Percentiles rank a stretch among this genome's conserved stretches.
Evolutionary conservation across 2,113 vertebrate species (phyloP).

Genomic region (Plecturocebus donacophilus): DNA sequence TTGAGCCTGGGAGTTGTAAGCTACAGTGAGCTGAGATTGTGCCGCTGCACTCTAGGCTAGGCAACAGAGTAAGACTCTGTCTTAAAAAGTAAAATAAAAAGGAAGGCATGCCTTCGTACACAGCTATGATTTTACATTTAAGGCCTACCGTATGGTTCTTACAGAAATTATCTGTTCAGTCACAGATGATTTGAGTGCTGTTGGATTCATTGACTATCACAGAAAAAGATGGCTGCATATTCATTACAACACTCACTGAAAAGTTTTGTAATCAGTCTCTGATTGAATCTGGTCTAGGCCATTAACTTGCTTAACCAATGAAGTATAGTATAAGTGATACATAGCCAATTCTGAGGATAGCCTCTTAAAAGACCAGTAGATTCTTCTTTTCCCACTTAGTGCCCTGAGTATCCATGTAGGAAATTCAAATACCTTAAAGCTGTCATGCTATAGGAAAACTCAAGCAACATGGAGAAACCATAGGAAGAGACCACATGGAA

Average conservation of each 20-base stretch:
- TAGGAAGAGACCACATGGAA: neutral
- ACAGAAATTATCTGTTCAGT: neutral
- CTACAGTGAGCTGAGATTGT: too few species aligned
- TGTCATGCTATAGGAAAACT: neutral
- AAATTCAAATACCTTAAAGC: neutral
- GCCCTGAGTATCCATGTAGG: neutral
- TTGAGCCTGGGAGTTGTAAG: too few species aligned
- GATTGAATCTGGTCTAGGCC: neutral
- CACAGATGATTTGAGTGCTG: neutral
- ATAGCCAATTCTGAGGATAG: neutral
- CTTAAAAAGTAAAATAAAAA: neutral
- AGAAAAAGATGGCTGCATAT: neutral
- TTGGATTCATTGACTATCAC: neutral
- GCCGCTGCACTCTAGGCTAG: too few species aligned
- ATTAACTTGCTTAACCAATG: neutral
- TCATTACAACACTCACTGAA: neutral
- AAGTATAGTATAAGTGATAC: neutral
- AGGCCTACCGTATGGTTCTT: neutral
- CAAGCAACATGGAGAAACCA: neutral
- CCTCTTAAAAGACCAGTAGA: neutral
- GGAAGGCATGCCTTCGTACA: neutral
- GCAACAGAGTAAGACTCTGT: too few species aligned
- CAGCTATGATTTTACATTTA: neutral
- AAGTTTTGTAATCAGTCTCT: neutral
- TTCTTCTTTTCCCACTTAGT: neutral